These are phyloP conservation scores for Macrophya annulata DNA, from an alignment of 2,888 invertebrate genomes.

Conservation along the genomic window DNA sequence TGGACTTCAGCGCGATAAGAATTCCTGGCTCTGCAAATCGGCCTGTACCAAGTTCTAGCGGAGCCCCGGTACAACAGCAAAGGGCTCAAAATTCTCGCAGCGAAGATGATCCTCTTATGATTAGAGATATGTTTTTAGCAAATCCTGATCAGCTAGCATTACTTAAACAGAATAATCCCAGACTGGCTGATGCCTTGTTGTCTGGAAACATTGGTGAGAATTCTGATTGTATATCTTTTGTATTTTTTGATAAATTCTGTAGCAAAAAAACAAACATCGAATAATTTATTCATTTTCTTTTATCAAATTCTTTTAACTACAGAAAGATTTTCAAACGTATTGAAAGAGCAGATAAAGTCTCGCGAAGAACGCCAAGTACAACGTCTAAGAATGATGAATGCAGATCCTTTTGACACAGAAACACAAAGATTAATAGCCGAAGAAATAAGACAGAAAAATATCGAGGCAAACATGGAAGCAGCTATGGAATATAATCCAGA, in stretches of 20 bases:
- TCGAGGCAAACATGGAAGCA: constrained; percentile 98
- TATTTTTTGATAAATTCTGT: neutral
- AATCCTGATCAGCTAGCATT: constrained; percentile 95
- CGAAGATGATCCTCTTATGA: constrained; percentile 92
- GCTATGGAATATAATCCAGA: constrained; percentile 99
- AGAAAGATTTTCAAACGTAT: constrained; percentile 90
- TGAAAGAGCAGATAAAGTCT: constrained; percentile 91
- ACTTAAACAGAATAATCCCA: constrained; percentile 95
- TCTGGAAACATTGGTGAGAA: constrained; percentile 89
- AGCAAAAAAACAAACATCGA: neutral
- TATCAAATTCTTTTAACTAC: constrained; percentile 69
- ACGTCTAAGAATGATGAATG: constrained; percentile 92
- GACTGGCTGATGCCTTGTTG: constrained; percentile 93
- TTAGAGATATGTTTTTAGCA: constrained; percentile 92
- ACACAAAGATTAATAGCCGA: constrained; percentile 97
- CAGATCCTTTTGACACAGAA: constrained; percentile 97
- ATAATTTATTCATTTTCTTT: constrained; percentile 6
- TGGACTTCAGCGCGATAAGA: constrained; percentile 94
- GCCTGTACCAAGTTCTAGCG: constrained; percentile 58
- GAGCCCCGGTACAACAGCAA: constrained; percentile 63
- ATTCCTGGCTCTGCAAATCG: constrained; percentile 83
- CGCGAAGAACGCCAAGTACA: constrained; percentile 92
- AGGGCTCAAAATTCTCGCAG: constrained; percentile 76
- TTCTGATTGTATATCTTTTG: neutral
- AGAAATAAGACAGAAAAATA: constrained; percentile 97